Evolutionary conservation across 2,797 vertebrate genomes (phyloP).

Genomic region (Tenualosa thibaudeaui): DNA sequence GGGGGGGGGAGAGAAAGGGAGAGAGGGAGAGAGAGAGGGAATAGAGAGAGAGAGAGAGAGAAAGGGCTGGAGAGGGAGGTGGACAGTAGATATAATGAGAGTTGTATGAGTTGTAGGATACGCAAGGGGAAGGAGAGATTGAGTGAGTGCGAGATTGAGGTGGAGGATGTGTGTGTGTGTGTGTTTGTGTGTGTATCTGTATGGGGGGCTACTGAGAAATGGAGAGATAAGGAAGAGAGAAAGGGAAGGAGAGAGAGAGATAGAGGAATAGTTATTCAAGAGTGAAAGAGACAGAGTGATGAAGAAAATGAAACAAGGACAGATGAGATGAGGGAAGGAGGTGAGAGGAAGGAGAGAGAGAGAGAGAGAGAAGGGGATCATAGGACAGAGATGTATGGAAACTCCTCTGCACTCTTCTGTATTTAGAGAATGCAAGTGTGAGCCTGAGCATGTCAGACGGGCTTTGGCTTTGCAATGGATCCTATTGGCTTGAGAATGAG

Average conservation of each 20-base stretch:
- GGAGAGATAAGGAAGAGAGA: neutral
- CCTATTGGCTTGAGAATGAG: neutral
- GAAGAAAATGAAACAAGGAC: neutral
- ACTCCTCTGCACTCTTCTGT: neutral
- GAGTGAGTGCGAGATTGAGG: neutral
- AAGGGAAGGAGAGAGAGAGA: neutral
- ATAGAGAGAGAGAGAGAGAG: neutral
- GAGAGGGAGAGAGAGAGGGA: neutral
- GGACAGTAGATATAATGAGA: neutral
- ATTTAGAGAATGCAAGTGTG: neutral
- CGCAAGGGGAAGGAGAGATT: slow-evolving; percentile 15
- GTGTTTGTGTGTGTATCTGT: too few species aligned
- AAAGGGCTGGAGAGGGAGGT: neutral
- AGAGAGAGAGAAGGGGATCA: neutral
- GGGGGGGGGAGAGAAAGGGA: neutral
- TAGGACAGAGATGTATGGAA: neutral
- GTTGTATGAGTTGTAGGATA: neutral
- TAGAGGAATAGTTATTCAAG: neutral
- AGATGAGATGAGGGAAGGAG: neutral
- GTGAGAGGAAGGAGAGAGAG: neutral
- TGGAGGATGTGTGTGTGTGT: neutral
- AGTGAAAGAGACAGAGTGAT: neutral
- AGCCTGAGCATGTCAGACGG: neutral
- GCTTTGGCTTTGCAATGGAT: neutral
- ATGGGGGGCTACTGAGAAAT: neutral